Evolutionary conservation across 2,113 vertebrate genomes (phyloP), one percentile per base, ranked within the genome.

Genomic region (Cyprinodon tularosa): DNA sequence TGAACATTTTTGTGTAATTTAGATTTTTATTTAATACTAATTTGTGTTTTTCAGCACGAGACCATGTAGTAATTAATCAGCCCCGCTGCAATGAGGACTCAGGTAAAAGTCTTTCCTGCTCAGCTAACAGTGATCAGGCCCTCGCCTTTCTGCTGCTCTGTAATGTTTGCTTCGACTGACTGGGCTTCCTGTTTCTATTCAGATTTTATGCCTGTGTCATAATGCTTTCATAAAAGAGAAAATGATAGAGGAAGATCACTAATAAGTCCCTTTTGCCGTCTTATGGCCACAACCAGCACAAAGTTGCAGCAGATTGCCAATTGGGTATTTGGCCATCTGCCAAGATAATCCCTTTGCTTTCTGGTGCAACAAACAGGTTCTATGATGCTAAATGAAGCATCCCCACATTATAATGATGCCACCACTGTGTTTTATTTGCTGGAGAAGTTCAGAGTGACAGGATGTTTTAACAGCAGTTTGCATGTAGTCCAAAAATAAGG

Each of bases 41-140:
- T n/a, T 82, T 81, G 65, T 83, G 59, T 92, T 78, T 73, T 84
- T 75, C 90, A 91, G 86, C 80, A 64, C 71, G 69, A 66, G 67
- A 83, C 22, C 36, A 22, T 20, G 88, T 92, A 20, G 84, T 90
- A 71, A 60, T 90, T 53, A 85, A 68, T 84, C 91, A 91, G 90
- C 92, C 92, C 0, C 76, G 76, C 50, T 29, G 88, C 69, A 72
- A 60, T 20, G 10, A 68, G 40, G 37, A 29, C 5, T 50, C 86
- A 83, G 91, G 85, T 84, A 72, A 86, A 14, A 60, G 8, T 42
- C 1, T 17, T 53, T 3, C 8, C 13, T 36, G 39, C 17, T 38
- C 80, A 62, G 71, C 72, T 74, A 72, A 63, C 17, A 47, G 50
- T 63, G 0, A 63, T 59, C 20, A 45, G 29, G 17, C 17, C 17